phyloP scores from a whole-genome alignment of 2,888 invertebrate genomes.

The Ptychoptera contaminata region DNA sequence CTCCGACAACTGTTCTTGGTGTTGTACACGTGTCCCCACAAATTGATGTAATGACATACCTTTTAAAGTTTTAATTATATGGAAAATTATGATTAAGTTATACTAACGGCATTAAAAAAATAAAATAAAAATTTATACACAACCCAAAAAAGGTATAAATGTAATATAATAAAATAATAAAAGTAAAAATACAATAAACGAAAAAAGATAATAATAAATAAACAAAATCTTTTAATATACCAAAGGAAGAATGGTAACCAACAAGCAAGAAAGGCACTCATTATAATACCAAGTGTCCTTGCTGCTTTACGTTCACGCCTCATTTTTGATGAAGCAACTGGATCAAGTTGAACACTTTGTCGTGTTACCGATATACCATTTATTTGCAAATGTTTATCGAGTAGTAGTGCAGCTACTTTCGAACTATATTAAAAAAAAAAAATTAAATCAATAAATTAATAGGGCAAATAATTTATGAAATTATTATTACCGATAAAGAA shows the following conservation, averaged over 20 bases:
- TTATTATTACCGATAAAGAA: constrained; percentile 58
- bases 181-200: neutral
- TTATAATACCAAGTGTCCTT: constrained; percentile 86
- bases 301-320: constrained; percentile 80
- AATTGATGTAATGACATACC: constrained; percentile 71
- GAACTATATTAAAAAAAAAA: constrained; percentile 40
- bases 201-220: constrained; percentile 3
- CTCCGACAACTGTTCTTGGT: constrained; percentile 72
- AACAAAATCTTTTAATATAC: constrained; percentile 33
- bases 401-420: constrained; percentile 70
- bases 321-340: constrained; percentile 73
- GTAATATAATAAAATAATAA: no score
- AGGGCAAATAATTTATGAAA: neutral
- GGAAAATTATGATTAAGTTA: neutral
- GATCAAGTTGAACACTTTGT: constrained; percentile 52
- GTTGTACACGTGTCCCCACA: constrained; percentile 65
- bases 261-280: constrained; percentile 88
- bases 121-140: neutral
- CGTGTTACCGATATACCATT: constrained; percentile 68
- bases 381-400: constrained; percentile 80
- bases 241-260: constrained; percentile 94
- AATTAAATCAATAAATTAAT: neutral
- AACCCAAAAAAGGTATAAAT: neutral
- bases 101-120: neutral
- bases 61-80: constrained; percentile 32